These are phyloP conservation scores for Ichneumon xanthorius DNA, from an alignment of 2,888 invertebrate genomes.

Conservation along the genomic window DNA sequence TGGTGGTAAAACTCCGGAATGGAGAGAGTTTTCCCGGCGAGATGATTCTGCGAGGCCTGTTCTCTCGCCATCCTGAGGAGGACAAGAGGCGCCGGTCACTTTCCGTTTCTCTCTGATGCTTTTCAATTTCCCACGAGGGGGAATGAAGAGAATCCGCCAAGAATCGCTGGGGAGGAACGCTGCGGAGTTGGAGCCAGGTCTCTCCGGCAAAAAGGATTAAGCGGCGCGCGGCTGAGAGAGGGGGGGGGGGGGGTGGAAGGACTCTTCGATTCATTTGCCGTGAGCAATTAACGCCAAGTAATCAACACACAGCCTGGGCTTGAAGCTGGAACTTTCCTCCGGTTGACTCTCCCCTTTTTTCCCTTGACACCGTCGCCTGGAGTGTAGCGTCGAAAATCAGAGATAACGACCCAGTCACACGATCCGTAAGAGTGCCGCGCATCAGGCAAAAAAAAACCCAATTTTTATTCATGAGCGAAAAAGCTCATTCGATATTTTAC, in stretches of 20 bases:
- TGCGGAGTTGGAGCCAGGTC: constrained; percentile 9
- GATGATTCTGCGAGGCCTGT: constrained; percentile 18
- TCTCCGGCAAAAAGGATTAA: constrained; percentile 47
- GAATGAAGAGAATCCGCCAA: constrained; percentile 44
- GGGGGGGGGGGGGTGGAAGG: neutral
- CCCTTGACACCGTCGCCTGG: neutral
- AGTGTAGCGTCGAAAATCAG: neutral
- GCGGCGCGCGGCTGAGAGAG: constrained; percentile 19
- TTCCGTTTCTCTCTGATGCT: constrained; percentile 54
- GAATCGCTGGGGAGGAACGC: constrained; percentile 24
- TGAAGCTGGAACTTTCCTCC: neutral
- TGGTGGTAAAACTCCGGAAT: constrained; percentile 50
- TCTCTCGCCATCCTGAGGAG: constrained; percentile 22
- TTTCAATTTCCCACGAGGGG: constrained; percentile 60
- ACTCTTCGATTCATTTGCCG: constrained; percentile 53
- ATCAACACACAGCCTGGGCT: constrained; percentile 26
- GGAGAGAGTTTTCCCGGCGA: constrained; percentile 26
- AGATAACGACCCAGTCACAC: constrained; percentile 16
- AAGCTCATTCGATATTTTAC: neutral
- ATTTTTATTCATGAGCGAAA: constrained; percentile 31
- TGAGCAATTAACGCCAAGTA: constrained; percentile 54
- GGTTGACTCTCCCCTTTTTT: neutral
- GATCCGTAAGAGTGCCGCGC: constrained; percentile 7
- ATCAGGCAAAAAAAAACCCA: constrained; percentile 1
- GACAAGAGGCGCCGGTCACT: constrained; percentile 37